phyloP scores from a whole-genome alignment of 1,140 invertebrate genomes.

The Macrostomum lignano region DNA sequence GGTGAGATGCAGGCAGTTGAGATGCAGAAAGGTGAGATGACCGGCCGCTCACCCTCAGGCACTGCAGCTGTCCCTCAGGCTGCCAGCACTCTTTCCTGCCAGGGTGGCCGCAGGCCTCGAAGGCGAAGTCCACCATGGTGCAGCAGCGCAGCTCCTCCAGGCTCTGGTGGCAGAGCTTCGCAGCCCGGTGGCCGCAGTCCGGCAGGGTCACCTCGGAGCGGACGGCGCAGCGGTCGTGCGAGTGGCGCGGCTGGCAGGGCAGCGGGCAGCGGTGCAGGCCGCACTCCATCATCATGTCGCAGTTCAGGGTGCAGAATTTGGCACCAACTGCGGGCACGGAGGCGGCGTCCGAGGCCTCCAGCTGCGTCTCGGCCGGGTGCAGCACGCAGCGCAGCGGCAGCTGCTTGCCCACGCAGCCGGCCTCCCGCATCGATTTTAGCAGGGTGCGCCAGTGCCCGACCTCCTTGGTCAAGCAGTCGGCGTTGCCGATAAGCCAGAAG shows the following conservation, averaged over 20 bases:
- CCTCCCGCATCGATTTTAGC: background rate
- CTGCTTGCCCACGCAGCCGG: background rate
- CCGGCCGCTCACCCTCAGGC: too few species aligned
- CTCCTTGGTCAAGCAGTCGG: conserved; percentile 3
- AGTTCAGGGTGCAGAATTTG: conserved; percentile 2
- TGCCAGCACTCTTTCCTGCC: conserved; percentile 3
- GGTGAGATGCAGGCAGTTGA: too few species aligned
- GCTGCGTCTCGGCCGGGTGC: background rate
- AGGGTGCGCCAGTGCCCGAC: background rate
- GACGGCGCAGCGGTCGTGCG: background rate
- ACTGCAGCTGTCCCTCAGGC: too few species aligned
- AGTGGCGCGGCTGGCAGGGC: conserved; percentile 2
- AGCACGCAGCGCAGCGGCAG: background rate
- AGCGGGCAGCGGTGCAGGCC: background rate
- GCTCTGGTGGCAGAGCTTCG: too few species aligned
- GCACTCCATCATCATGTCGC: background rate
- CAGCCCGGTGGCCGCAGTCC: too few species aligned
- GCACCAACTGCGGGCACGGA: background rate
- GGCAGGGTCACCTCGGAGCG: too few species aligned
- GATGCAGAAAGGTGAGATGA: too few species aligned
- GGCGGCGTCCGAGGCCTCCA: background rate
- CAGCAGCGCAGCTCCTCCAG: too few species aligned
- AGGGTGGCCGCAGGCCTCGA: conserved; percentile 1
- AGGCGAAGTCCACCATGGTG: background rate
- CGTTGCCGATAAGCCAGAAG: conserved; percentile 10